Evolutionary conservation across 2,888 invertebrate species (phyloP), one percentile per base, ranked within the genome.

Genomic region (Hylaea fasciaria): DNA sequence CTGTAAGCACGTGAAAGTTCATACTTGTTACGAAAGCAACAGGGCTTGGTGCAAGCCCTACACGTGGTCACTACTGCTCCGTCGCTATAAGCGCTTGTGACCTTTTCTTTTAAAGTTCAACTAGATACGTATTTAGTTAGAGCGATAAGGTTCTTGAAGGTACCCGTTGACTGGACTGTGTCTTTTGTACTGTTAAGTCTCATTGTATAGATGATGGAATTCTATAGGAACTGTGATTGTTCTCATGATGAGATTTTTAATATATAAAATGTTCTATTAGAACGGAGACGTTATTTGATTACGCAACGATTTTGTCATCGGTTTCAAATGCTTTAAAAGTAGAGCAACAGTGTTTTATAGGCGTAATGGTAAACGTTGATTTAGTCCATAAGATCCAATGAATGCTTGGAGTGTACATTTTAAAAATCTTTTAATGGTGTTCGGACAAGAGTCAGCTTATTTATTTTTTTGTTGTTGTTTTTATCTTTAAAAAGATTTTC

Each of bases 1-100:
- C 49, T 60, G 50, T 54, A 46, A 37, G 28, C 29, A 46, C 48
- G 61, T 48, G 61, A 56, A 62, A 62, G 61, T 62, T 56, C 56
- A 57, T 48, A 28, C 44, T 43, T 35, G 47, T 62, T 62, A 57
- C 61, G 61, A 62, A 28, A 62, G 48, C 39, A 44, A 14, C 48
- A 22, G 51, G 41, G 47, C 60, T 51, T 37, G 50, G 41, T 43
- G n/a, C n/a, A 16, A 48, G 56, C 56, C 61, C 61, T 52, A 46
- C 22, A n/a, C 55, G 14, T 35, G 41, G 22, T 9, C 48, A 39
- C 17, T 22, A 52, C 52, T 7, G 41, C 48, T 43, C 11, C 40
- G 47, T 52, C 41, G 28, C 29, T 46, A 32, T 40, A 13, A 16
- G 17, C 13, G 13, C 22, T 51, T 10, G 8, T 4, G 17, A 45